Conservation (phyloP, 2,888 invertebrate genomes). For the Ectemnius continuus region DNA sequence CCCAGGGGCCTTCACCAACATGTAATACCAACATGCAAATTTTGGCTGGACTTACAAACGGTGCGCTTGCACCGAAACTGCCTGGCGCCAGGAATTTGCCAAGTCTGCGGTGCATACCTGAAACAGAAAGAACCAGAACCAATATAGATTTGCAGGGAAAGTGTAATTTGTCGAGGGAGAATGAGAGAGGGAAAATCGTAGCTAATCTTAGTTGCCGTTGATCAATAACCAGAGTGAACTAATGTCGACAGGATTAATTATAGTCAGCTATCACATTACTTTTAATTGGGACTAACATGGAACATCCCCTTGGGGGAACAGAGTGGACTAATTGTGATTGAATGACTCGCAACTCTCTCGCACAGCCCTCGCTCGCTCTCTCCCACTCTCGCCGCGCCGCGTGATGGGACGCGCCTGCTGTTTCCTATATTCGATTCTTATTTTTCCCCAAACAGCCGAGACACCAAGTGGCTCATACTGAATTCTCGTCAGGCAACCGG, state of each 20-base stretch:
- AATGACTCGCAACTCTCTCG: slow-evolving; percentile 52
- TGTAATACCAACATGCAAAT: no score
- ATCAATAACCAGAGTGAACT: slow-evolving; percentile 22
- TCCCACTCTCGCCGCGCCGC: not conserved
- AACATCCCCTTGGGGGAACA: slow-evolving; percentile 52
- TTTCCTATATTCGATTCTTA: not conserved
- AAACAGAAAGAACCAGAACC: slow-evolving; percentile 8
- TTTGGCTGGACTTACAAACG: no score
- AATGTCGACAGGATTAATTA: slow-evolving; percentile 55
- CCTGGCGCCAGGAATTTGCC: not conserved
- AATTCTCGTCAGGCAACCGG: not conserved
- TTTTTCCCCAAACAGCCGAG: not conserved
- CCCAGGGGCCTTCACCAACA: no score
- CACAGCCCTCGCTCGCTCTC: slow-evolving; percentile 26
- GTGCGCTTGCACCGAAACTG: not conserved
- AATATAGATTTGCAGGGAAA: not conserved
- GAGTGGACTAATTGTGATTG: slow-evolving; percentile 60
- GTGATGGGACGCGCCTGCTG: not conserved
- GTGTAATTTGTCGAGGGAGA: not conserved
- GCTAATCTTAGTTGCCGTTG: slow-evolving; percentile 31
- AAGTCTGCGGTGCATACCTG: slow-evolving; percentile 16
- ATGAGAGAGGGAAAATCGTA: slow-evolving; percentile 1
- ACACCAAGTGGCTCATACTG: no score
- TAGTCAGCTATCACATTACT: slow-evolving; percentile 60
- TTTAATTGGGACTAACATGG: slow-evolving; percentile 54